phyloP scores from a whole-genome alignment of 2,888 invertebrate genomes.

The Blera fallax region DNA sequence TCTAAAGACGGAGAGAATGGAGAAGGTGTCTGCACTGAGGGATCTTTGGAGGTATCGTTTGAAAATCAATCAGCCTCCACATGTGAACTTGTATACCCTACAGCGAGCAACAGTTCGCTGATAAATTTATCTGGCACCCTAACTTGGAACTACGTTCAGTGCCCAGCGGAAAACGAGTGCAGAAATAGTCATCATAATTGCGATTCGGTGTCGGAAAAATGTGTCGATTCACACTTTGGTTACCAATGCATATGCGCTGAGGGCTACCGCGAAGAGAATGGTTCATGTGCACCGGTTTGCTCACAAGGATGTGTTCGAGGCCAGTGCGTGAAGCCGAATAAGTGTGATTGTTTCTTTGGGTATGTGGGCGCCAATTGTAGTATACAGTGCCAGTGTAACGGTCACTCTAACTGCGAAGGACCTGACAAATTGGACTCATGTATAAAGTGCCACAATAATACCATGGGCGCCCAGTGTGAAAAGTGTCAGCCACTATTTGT shows the following conservation, averaged over 20 bases:
- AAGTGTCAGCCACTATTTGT: constrained; percentile 95
- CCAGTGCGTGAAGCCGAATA: constrained; percentile 90
- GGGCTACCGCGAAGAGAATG: constrained; percentile 86
- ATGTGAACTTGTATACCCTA: constrained; percentile 84
- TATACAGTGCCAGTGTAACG: constrained; percentile 96
- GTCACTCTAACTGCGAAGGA: constrained; percentile 95
- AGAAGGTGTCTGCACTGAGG: constrained; percentile 93
- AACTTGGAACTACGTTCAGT: constrained; percentile 94
- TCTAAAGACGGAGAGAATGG: constrained; percentile 87
- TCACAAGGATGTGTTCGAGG: constrained; percentile 93
- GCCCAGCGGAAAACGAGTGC: constrained; percentile 97
- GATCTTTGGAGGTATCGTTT: constrained; percentile 88
- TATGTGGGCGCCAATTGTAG: constrained; percentile 97
- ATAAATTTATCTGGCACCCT: constrained; percentile 83
- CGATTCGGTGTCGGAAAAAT: constrained; percentile 92
- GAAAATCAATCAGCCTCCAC: constrained; percentile 84
- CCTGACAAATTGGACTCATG: constrained; percentile 92
- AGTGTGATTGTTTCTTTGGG: constrained; percentile 95
- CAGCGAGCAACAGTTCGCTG: constrained; percentile 78
- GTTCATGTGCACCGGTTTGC: constrained; percentile 90
- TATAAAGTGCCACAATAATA: constrained; percentile 93
- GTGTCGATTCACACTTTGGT: constrained; percentile 87
- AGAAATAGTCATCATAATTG: constrained; percentile 95
- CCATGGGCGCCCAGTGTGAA: constrained; percentile 95
- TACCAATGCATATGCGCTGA: constrained; percentile 93